These are phyloP conservation scores for Patella caerulea DNA, from an alignment of 2,888 invertebrate species.

Conservation along the genomic window DNA sequence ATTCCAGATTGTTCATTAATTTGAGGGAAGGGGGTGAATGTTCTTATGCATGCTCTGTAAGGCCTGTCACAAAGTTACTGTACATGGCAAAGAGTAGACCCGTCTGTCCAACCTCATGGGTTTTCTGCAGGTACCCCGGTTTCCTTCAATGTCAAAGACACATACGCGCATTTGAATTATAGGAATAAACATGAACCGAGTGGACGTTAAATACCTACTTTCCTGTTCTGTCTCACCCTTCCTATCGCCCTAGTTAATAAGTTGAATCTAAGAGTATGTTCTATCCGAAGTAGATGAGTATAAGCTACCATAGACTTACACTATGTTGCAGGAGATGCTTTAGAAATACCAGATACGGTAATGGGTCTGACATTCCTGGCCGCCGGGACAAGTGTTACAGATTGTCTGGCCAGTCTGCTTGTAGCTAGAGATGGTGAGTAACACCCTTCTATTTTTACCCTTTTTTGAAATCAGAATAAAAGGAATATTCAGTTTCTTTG, in stretches of 20 bases:
- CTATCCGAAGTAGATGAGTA: not conserved
- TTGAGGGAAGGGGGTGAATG: not conserved
- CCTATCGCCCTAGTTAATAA: not conserved
- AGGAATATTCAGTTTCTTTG: too few species aligned
- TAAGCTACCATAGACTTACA: not conserved
- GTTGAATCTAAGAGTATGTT: not conserved
- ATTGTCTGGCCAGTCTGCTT: slow-evolving; percentile 65
- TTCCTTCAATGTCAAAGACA: too few species aligned
- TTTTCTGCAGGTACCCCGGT: too few species aligned
- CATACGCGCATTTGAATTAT: too few species aligned
- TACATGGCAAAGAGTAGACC: too few species aligned
- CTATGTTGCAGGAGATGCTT: slow-evolving; percentile 58
- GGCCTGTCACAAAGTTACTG: too few species aligned
- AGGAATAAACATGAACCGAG: too few species aligned
- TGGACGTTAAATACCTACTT: not conserved
- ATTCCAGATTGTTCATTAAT: not conserved
- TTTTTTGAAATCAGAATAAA: too few species aligned
- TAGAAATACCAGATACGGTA: slow-evolving; percentile 68
- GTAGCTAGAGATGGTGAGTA: slow-evolving; percentile 66
- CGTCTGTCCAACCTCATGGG: too few species aligned
- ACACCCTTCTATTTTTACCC: too few species aligned
- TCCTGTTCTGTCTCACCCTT: too few species aligned
- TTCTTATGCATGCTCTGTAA: too few species aligned
- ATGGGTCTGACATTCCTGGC: slow-evolving; percentile 69
- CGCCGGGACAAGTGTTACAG: slow-evolving; percentile 69